Percentiles rank a stretch among this genome's conserved stretches.
Conservation (phyloP, 2,113 vertebrate species). For the Callocephalon fimbriatum region DNA sequence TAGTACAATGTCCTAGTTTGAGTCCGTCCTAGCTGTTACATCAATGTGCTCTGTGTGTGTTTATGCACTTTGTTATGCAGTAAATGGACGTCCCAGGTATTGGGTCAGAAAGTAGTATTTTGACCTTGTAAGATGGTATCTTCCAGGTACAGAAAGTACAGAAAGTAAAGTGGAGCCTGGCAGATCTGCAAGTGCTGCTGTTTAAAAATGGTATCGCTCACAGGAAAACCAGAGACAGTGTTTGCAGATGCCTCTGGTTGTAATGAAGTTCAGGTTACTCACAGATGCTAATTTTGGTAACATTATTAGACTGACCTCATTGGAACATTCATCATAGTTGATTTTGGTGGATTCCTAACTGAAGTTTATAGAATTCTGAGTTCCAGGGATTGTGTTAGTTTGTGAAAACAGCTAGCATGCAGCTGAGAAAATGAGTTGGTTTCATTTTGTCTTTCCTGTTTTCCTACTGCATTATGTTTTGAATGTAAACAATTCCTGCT, state of each 20-base stretch:
- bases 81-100: background rate
- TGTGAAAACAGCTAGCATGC: background rate
- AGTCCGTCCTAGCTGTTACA: background rate
- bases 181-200: background rate
- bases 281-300: background rate
- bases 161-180: background rate
- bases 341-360: background rate
- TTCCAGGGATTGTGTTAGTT: background rate
- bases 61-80: background rate
- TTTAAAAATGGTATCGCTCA: background rate
- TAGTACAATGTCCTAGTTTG: background rate
- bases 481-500: background rate
- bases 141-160: background rate
- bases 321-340: background rate
- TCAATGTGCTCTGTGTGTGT: rapidly evolving
- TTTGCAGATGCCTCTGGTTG: background rate
- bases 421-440: background rate
- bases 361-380: background rate
- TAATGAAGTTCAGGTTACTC: background rate
- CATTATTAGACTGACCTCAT: background rate
- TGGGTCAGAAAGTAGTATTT: background rate
- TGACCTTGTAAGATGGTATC: background rate
- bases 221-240: background rate
- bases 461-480: background rate
- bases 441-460: background rate